These are phyloP conservation scores for Magallana angulata DNA, from an alignment of 1,140 invertebrate genomes.

Conservation along the genomic window DNA sequence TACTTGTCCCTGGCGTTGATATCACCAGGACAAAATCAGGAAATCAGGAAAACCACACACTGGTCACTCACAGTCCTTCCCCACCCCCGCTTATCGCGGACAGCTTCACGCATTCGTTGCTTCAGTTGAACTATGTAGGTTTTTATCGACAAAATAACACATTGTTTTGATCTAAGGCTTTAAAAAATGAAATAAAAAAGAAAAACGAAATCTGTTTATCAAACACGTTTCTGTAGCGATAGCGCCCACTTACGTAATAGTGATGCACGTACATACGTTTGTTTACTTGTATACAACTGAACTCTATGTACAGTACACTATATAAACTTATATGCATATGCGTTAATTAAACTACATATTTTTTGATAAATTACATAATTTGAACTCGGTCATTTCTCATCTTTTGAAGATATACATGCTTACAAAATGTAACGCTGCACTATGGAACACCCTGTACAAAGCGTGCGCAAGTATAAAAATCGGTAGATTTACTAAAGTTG, in stretches of 20 bases:
- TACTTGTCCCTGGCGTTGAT: neutral
- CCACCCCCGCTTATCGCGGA: neutral
- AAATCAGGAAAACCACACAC: conserved; percentile 26
- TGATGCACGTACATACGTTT: neutral
- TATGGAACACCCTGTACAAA: too few species aligned
- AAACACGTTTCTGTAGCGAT: neutral
- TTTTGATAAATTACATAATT: too few species aligned
- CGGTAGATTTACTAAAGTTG: neutral
- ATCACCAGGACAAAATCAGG: neutral
- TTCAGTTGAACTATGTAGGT: neutral
- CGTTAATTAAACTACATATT: too few species aligned
- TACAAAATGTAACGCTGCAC: too few species aligned
- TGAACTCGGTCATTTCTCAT: too few species aligned
- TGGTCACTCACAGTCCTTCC: neutral
- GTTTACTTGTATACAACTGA: neutral
- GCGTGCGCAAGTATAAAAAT: neutral
- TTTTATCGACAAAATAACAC: neutral
- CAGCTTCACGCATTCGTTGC: conserved; percentile 12
- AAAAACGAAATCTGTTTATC: neutral
- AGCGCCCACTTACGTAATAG: neutral
- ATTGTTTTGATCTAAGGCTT: neutral
- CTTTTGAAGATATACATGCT: too few species aligned
- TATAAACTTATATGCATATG: too few species aligned
- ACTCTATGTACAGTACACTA: too few species aligned
- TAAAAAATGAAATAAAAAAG: neutral